Percentiles rank a stretch among this genome's conserved stretches.
phyloP scores from a whole-genome alignment of 2,113 vertebrate species.

The Mungos mungo region DNA sequence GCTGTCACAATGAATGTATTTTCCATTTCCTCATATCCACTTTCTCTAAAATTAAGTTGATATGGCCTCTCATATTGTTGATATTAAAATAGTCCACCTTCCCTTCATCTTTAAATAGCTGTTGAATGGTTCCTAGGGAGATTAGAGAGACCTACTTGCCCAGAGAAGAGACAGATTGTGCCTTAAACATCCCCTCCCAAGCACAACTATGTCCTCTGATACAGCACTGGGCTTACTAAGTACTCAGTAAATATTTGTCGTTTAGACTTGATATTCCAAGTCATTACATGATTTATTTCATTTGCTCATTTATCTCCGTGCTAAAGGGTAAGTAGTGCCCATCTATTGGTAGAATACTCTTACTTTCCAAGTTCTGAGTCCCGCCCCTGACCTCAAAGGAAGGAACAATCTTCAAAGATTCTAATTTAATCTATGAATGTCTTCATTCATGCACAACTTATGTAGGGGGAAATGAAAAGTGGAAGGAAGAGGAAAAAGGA shows the following conservation, averaged over 20 bases:
- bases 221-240: neutral
- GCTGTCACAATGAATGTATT: neutral
- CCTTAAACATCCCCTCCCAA: neutral
- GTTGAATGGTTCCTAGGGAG: neutral
- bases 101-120: neutral
- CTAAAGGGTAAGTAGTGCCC: neutral
- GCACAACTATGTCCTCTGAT: neutral
- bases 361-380: constrained; percentile 1
- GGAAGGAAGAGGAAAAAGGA: neutral
- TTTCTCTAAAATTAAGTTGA: neutral
- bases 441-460: neutral
- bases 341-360: neutral
- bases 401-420: neutral
- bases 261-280: neutral
- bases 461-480: neutral
- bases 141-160: neutral
- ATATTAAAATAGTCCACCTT: neutral
- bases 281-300: neutral
- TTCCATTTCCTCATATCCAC: neutral
- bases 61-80: neutral
- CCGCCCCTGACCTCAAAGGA: neutral
- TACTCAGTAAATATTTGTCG: neutral
- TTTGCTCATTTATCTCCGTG: neutral
- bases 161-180: neutral
- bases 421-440: neutral